phyloP scores from a whole-genome alignment of 2,113 vertebrate species.

The Ellobius talpinus region DNA sequence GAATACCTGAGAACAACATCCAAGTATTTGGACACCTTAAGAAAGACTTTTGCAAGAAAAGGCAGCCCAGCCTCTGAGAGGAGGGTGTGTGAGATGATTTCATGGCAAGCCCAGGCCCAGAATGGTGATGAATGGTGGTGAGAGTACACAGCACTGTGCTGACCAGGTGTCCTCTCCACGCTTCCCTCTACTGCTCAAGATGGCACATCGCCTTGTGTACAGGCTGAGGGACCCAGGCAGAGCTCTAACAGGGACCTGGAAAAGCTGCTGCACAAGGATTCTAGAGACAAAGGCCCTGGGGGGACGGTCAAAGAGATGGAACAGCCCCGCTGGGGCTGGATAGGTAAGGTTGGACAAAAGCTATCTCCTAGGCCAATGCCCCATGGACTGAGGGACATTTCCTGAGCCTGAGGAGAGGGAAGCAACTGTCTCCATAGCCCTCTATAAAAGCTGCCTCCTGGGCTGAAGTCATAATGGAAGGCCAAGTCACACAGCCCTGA shows the following conservation, averaged over 20 bases:
- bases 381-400: background rate
- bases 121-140: rapidly evolving
- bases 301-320: too few relatives aligned
- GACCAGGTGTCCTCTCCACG: too few relatives aligned
- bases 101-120: background rate
- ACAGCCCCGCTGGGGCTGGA: background rate
- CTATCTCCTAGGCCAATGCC: background rate
- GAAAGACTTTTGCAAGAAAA: background rate
- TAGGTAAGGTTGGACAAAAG: background rate
- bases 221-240: too few relatives aligned
- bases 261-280: background rate
- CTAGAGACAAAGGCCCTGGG: background rate
- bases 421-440: background rate
- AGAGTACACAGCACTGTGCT: background rate
- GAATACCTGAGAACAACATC: rapidly evolving
- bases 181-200: background rate
- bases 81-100: background rate
- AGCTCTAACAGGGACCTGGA: background rate
- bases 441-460: too few relatives aligned
- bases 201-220: rapidly evolving
- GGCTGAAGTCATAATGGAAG: background rate
- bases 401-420: background rate
- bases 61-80: background rate
- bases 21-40: background rate
- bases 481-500: background rate